phyloP scores from a whole-genome alignment of 2,113 vertebrate species.

The Planiliza haematocheilus region DNA sequence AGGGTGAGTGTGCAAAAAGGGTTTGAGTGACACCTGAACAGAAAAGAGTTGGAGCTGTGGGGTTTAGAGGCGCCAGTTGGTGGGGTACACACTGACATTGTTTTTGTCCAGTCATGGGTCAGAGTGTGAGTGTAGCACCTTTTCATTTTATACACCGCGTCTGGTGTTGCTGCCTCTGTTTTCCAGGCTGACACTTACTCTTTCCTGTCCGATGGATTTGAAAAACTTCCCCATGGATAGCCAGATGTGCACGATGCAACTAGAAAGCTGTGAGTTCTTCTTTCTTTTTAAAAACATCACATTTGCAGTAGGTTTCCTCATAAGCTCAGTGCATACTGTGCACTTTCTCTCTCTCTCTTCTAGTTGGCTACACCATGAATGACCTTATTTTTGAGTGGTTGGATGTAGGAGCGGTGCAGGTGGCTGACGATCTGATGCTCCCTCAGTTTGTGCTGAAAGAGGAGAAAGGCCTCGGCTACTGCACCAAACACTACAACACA shows the following conservation, averaged over 20 bases:
- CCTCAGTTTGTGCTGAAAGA: slow-evolving; percentile 94
- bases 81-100: background rate
- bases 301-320: background rate
- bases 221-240: slow-evolving; percentile 98
- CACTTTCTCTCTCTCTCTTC: slow-evolving; percentile 17
- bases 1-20: slow-evolving; percentile 31
- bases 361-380: slow-evolving; percentile 98
- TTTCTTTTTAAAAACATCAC: background rate
- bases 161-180: slow-evolving; percentile 36
- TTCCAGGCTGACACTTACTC: slow-evolving; percentile 90
- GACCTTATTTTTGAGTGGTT: slow-evolving; percentile 95
- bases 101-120: background rate
- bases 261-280: slow-evolving; percentile 93
- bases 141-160: slow-evolving; percentile 12
- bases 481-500: slow-evolving; percentile 97
- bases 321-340: background rate
- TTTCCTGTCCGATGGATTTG: slow-evolving; percentile 96
- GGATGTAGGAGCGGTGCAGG: slow-evolving; percentile 92
- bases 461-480: slow-evolving; percentile 93
- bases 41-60: slow-evolving; percentile 9
- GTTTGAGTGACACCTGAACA: slow-evolving; percentile 32
- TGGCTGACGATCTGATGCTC: slow-evolving; percentile 92
- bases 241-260: slow-evolving; percentile 94
- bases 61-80: slow-evolving; percentile 7
- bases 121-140: background rate